Conservation (phyloP, 2,113 vertebrate species). For the Numida meleagris region DNA sequence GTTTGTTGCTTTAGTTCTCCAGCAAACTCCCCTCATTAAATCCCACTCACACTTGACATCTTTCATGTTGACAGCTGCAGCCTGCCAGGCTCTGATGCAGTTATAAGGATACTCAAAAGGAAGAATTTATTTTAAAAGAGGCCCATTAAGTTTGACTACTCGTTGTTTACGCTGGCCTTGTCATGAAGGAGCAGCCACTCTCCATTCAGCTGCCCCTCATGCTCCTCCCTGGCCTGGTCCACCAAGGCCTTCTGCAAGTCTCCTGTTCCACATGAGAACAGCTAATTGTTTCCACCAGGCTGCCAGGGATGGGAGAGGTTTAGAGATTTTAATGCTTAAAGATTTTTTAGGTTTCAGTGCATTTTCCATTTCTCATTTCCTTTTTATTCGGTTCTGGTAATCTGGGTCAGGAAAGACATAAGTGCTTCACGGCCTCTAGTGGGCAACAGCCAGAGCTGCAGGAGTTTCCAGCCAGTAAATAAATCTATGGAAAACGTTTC, state of each 20-base stretch:
- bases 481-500: not conserved
- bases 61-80: not conserved
- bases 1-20: not conserved
- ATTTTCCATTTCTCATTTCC: not conserved
- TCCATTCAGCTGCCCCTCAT: not conserved
- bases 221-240: not conserved
- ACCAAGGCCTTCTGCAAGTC: not conserved
- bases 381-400: not conserved
- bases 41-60: not conserved
- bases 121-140: not conserved
- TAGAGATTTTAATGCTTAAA: not conserved
- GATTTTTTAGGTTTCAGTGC: not conserved
- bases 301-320: not conserved
- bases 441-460: conserved; percentile 65
- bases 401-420: not conserved
- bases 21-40: not conserved
- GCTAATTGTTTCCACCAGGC: not conserved
- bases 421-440: conserved; percentile 80
- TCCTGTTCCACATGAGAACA: not conserved
- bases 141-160: not conserved
- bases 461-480: not conserved
- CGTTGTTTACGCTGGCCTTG: not conserved
- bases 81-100: not conserved
- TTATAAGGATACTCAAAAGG: not conserved
- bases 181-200: not conserved